Percentiles rank a stretch among this genome's conserved stretches.
These are phyloP conservation scores for Pipra filicauda DNA, from an alignment of 2,113 vertebrate genomes.

Conservation along the genomic window DNA sequence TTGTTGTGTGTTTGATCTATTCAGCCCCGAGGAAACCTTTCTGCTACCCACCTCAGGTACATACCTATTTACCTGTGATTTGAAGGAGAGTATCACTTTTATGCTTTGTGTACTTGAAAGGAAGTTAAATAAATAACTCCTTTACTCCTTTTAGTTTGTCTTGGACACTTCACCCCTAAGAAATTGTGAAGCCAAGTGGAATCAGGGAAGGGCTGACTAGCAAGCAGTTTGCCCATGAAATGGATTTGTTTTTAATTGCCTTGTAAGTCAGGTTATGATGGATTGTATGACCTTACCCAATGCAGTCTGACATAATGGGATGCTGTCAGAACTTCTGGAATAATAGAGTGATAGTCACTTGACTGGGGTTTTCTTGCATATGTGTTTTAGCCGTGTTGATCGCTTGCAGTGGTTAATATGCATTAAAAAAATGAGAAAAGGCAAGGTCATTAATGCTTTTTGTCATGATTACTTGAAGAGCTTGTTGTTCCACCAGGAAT, in stretches of 20 bases:
- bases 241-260: constrained; percentile 46
- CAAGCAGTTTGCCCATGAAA: constrained; percentile 14
- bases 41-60: neutral
- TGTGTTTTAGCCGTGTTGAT: neutral
- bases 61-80: neutral
- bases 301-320: constrained; percentile 20
- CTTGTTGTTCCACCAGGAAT: neutral
- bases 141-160: neutral
- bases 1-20: neutral
- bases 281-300: constrained; percentile 20
- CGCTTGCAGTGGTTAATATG: neutral
- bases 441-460: constrained; percentile 24
- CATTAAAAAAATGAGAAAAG: neutral
- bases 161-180: constrained; percentile 1
- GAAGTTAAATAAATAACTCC: neutral
- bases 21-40: neutral
- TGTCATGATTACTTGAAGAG: constrained; percentile 7
- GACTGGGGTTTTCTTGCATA: neutral
- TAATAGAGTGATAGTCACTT: neutral
- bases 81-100: neutral
- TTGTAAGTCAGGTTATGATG: constrained; percentile 43
- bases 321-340: constrained; percentile 23
- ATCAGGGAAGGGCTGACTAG: neutral
- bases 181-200: constrained; percentile 40
- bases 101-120: neutral